Evolutionary conservation across 2,888 invertebrate genomes (phyloP), one percentile per base, ranked within the genome.

Genomic region (Vesta saturnalis): DNA sequence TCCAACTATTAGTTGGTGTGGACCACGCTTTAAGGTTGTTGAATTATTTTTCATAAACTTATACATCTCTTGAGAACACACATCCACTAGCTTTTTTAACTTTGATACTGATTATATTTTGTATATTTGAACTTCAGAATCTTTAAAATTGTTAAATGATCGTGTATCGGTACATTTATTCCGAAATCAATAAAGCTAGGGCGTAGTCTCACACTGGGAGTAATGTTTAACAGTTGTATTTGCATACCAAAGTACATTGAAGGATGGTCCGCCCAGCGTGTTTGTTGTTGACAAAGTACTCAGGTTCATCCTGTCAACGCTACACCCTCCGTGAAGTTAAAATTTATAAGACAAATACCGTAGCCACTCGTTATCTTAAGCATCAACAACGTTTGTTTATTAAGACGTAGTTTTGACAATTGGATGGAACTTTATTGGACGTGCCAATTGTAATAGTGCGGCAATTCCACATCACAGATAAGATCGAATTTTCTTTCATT

Each of bases 211-310:
- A 63, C 70, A 66, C 69, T 64, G 73, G 76, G 71, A 73, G 73
- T 75, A 76, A 76, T 79, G 79, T 80, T 58, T 80, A 79, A 79
- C 79, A 79, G 76, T 73, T 77, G 75, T 80, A 80, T 80, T 80
- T 80, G 79, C 79, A 80, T 80, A 78, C 75, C 73, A 76, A 74
- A 78, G 79, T 78, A 79, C 76, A 77, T 73, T 71, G 75, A 72
- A 75, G 72, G 72, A 69, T 72, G 75, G 73, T 70, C 75, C 78
- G 77, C 78, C 77, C 77, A n/a, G n/a, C 72, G 73, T 77, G 79
- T 79, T 78, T 79, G 78, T 73, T 76, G 78, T 77, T 80, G 79
- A 79, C 78, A 78, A 77, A 78, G 79, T 77, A 76, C 77, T 68
- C 64, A 66, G 64, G 67, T 62, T 71, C 72, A 39, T 61, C 72